These are phyloP conservation scores for Chelonus insularis DNA, from an alignment of 1,140 invertebrate genomes.

Conservation along the genomic window DNA sequence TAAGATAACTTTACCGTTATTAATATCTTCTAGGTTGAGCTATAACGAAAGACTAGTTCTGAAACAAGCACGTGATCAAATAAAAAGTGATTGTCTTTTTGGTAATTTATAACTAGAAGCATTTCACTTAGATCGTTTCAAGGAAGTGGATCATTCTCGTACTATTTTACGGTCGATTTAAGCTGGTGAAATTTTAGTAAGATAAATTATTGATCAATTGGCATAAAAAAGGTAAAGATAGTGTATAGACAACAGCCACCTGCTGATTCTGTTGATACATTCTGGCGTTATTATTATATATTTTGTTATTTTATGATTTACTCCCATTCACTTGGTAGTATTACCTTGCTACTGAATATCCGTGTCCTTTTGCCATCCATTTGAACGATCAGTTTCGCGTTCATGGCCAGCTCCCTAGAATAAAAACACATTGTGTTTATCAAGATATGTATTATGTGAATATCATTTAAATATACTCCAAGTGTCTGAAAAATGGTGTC, in stretches of 20 bases:
- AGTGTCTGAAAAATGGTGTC: too few relatives aligned
- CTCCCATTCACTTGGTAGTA: conserved; percentile 19
- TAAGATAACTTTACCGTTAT: neutral
- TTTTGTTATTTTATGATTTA: neutral
- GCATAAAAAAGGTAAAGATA: neutral
- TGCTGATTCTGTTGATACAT: conserved; percentile 8
- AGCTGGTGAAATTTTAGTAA: neutral
- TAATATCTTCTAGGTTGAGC: neutral
- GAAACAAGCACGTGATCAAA: neutral
- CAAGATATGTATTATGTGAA: neutral
- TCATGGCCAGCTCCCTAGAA: conserved; percentile 79
- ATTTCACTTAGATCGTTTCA: neutral
- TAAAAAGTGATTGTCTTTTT: neutral
- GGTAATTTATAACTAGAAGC: neutral
- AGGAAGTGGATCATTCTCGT: neutral
- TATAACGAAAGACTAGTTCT: neutral
- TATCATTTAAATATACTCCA: too few relatives aligned
- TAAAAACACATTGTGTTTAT: conserved; percentile 3
- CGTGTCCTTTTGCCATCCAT: conserved; percentile 87
- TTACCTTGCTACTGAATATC: conserved; percentile 78
- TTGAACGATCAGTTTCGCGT: conserved; percentile 80
- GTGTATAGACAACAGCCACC: neutral
- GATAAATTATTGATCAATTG: neutral
- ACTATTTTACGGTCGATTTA: conserved; percentile 3
- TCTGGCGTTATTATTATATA: neutral